These are phyloP conservation scores for Homarus americanus DNA, from an alignment of 1,140 invertebrate genomes.

Conservation along the genomic window DNA sequence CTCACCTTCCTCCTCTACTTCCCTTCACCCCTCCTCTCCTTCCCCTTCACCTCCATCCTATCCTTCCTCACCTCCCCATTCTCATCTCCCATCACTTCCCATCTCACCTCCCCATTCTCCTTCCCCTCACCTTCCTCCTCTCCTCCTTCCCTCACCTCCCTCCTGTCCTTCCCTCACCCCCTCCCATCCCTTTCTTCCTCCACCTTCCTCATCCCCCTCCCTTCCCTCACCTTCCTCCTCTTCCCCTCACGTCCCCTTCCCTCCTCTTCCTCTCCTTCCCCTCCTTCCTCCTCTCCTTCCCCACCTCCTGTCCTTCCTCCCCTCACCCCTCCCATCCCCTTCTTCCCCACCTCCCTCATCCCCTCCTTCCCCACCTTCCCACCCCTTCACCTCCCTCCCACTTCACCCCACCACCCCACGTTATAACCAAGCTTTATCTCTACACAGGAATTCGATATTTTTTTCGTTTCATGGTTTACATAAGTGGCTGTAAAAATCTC, in stretches of 20 bases:
- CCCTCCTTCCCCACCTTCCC: too few relatives aligned
- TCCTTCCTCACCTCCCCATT: neutral
- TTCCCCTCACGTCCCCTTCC: neutral
- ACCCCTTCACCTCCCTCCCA: too few relatives aligned
- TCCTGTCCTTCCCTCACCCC: neutral
- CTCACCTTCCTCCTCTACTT: neutral
- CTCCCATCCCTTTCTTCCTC: neutral
- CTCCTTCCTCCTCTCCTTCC: neutral
- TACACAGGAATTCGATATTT: too few relatives aligned
- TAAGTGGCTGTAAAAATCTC: too few relatives aligned
- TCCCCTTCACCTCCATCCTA: neutral
- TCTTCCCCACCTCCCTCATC: neutral
- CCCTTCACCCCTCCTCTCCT: neutral
- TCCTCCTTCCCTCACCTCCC: neutral
- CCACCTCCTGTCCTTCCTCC: neutral
- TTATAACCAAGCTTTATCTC: too few relatives aligned
- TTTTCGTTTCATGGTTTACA: too few relatives aligned
- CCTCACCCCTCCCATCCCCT: neutral
- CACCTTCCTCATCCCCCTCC: neutral
- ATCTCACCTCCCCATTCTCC: neutral
- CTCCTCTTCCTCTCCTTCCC: neutral
- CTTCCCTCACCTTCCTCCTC: neutral
- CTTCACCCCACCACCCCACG: too few relatives aligned
- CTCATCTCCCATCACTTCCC: neutral
- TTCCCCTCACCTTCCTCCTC: neutral